These are phyloP conservation scores for Apamea anceps DNA, from an alignment of 2,888 invertebrate species.

Conservation along the genomic window DNA sequence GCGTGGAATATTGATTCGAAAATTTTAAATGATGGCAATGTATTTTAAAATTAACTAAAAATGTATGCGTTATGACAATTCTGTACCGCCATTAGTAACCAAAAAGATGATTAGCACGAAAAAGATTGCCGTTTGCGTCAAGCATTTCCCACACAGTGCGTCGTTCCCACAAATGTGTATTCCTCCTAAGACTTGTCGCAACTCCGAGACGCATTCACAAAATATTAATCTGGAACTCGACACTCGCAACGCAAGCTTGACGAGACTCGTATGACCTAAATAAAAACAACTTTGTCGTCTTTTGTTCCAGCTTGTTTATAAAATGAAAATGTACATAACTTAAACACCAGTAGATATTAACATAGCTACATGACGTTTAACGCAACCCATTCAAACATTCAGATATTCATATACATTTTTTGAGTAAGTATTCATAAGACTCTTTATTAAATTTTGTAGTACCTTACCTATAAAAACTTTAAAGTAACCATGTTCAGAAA, in stretches of 20 bases:
- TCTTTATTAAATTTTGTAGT: neutral
- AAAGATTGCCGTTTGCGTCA: conserved; percentile 10
- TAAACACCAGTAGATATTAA: conserved; percentile 48
- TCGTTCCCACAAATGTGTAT: conserved; percentile 56
- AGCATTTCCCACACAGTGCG: conserved; percentile 9
- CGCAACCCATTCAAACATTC: conserved; percentile 4
- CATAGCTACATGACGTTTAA: conserved; percentile 10
- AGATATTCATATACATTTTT: neutral
- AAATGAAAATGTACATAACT: conserved; percentile 71
- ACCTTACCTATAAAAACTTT: neutral
- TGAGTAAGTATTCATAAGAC: neutral
- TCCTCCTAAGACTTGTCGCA: conserved; percentile 54
- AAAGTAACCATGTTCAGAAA: conserved; percentile 17
- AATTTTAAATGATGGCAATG: neutral
- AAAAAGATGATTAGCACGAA: neutral
- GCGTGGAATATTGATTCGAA: neutral
- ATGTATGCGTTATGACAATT: neutral
- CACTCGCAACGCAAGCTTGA: conserved; percentile 74
- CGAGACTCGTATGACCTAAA: conserved; percentile 79
- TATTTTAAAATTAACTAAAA: neutral
- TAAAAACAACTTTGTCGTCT: conserved; percentile 79
- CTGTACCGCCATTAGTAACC: neutral
- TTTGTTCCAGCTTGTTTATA: conserved; percentile 80
- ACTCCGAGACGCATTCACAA: conserved; percentile 68
- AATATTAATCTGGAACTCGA: conserved; percentile 83